These are phyloP conservation scores for Bubo scandiacus DNA, from an alignment of 2,113 vertebrate species.

Conservation along the genomic window DNA sequence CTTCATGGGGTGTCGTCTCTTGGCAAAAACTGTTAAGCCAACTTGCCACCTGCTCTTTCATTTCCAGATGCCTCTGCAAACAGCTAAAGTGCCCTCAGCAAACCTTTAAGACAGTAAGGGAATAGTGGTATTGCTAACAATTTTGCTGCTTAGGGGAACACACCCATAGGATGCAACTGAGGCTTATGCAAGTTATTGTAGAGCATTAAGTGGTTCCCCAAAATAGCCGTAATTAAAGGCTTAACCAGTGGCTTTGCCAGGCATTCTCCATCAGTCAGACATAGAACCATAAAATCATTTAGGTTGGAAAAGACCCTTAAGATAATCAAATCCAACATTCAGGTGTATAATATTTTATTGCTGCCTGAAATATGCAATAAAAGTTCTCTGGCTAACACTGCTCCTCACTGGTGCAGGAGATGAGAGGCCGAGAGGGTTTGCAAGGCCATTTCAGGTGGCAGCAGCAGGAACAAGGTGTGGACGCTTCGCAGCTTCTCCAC, in stretches of 20 bases:
- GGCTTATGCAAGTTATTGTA: background rate
- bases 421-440: background rate
- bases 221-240: background rate
- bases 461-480: background rate
- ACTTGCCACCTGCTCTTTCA: background rate
- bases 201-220: background rate
- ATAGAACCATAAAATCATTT: background rate
- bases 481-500: background rate
- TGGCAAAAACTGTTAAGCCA: background rate
- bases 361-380: background rate
- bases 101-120: background rate
- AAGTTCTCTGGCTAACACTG: background rate
- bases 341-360: background rate
- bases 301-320: background rate
- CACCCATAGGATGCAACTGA: background rate
- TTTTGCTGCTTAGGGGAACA: background rate
- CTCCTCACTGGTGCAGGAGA: accelerated
- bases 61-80: background rate
- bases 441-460: background rate
- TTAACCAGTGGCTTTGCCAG: background rate
- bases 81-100: background rate
- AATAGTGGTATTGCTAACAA: background rate
- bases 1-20: background rate
- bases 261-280: background rate
- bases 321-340: background rate